Conservation (phyloP, 2,888 invertebrate species). For the Saturnia pavonia region DNA sequence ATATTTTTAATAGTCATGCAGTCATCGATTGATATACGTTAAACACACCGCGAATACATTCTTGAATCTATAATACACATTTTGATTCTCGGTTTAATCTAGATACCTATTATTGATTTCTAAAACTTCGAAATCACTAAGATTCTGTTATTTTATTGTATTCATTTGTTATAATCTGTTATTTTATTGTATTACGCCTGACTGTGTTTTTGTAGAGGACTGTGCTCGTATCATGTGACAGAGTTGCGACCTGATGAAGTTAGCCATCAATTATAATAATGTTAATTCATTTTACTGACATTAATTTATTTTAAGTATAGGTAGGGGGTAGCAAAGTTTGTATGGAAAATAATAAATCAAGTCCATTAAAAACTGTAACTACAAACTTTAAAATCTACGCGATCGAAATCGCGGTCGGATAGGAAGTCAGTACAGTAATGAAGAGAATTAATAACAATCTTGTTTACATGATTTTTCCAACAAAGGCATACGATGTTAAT, state of each 20-base stretch:
- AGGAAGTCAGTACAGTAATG: neutral
- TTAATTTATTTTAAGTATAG: too few relatives aligned
- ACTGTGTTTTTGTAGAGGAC: too few relatives aligned
- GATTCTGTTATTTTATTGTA: neutral
- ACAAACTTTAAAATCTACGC: too few relatives aligned
- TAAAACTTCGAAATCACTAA: neutral
- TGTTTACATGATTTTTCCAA: neutral
- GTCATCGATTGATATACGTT: conserved; percentile 41
- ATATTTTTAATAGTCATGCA: conserved; percentile 38
- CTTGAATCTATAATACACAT: conserved; percentile 38
- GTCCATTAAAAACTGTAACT: too few relatives aligned
- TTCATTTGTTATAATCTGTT: neutral
- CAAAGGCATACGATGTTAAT: too few relatives aligned
- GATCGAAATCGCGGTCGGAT: too few relatives aligned
- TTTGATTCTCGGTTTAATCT: neutral
- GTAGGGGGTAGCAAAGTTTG: too few relatives aligned
- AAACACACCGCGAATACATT: conserved; percentile 40
- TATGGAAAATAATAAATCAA: too few relatives aligned
- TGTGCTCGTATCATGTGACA: too few relatives aligned
- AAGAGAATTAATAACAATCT: neutral
- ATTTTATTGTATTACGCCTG: neutral
- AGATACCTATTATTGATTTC: neutral
- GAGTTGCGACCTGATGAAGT: too few relatives aligned
- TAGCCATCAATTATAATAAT: too few relatives aligned
- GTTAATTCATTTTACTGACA: too few relatives aligned